phyloP scores from a whole-genome alignment of 64 coral and sea anemone species.

The Montipora cactus region DNA sequence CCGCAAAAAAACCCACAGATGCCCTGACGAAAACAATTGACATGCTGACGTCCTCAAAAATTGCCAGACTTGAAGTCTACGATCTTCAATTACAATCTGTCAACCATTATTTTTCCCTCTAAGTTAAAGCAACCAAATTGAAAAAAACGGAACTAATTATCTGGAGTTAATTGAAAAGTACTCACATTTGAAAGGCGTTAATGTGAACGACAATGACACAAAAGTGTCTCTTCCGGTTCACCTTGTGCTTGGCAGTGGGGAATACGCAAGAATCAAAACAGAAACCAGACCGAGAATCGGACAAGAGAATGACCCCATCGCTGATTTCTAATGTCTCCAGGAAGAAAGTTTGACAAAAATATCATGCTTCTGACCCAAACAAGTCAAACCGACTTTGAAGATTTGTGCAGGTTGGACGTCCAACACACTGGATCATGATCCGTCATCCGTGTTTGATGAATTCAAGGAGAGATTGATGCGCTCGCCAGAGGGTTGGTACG shows the following conservation, averaged over 20 bases:
- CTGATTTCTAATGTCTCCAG: slow-evolving; percentile 23
- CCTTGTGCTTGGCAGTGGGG: background rate
- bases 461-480: slow-evolving; percentile 3
- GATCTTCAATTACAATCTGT: too few relatives aligned
- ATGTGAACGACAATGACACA: background rate
- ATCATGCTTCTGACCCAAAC: too few relatives aligned
- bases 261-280: background rate
- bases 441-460: background rate
- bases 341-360: too few relatives aligned
- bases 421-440: slow-evolving; percentile 2
- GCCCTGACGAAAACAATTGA: too few relatives aligned
- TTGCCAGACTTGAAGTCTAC: too few relatives aligned
- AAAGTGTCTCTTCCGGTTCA: slow-evolving; percentile 8
- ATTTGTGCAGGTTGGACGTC: background rate
- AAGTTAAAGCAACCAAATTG: slow-evolving; percentile 39
- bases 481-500: too few relatives aligned
- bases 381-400: too few relatives aligned
- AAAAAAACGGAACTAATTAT: slow-evolving; percentile 9
- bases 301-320: too few relatives aligned
- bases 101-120: background rate
- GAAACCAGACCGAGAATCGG: too few relatives aligned
- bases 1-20: too few relatives aligned
- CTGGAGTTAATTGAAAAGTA: background rate
- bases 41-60: too few relatives aligned
- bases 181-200: slow-evolving; percentile 3